Conservation (phyloP, 2,113 vertebrate species). For the Alethe diademata region DNA sequence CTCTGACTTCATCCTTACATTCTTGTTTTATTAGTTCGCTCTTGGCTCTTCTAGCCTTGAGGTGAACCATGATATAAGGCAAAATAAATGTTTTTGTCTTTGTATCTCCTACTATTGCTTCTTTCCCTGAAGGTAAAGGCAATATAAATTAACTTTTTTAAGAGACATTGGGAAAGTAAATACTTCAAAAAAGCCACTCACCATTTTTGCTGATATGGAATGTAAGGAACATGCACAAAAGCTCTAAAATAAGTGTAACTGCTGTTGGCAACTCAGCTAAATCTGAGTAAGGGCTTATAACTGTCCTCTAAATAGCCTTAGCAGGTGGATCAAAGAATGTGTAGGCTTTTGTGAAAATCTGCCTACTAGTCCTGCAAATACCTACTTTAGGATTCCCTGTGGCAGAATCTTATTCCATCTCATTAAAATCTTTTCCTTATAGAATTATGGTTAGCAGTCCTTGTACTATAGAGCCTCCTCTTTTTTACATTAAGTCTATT, state of each 20-base stretch:
- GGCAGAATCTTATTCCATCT: not conserved
- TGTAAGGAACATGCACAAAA: not conserved
- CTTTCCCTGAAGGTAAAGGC: not conserved
- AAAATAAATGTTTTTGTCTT: not conserved
- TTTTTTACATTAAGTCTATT: not conserved
- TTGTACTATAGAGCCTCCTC: not conserved
- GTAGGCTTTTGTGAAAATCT: not conserved
- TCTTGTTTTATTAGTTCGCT: not conserved
- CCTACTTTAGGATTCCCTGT: not conserved
- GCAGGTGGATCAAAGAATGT: not conserved
- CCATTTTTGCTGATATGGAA: not conserved
- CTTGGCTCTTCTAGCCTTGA: not conserved
- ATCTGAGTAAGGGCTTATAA: not conserved
- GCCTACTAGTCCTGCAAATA: not conserved
- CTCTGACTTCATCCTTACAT: not conserved
- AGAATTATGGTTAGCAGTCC: not conserved
- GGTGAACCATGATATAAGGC: not conserved
- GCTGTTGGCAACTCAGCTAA: not conserved
- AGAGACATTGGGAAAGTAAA: not conserved
- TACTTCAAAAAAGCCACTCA: not conserved
- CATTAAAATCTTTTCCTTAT: not conserved
- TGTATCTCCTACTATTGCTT: not conserved
- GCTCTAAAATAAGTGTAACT: not conserved
- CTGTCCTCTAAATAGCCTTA: not conserved
- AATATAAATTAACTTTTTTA: not conserved